A percentile compares a stretch with the other conserved stretches of the same genome.
phyloP scores from a whole-genome alignment of 2,113 vertebrate species.

The Pontoporia blainvillei region DNA sequence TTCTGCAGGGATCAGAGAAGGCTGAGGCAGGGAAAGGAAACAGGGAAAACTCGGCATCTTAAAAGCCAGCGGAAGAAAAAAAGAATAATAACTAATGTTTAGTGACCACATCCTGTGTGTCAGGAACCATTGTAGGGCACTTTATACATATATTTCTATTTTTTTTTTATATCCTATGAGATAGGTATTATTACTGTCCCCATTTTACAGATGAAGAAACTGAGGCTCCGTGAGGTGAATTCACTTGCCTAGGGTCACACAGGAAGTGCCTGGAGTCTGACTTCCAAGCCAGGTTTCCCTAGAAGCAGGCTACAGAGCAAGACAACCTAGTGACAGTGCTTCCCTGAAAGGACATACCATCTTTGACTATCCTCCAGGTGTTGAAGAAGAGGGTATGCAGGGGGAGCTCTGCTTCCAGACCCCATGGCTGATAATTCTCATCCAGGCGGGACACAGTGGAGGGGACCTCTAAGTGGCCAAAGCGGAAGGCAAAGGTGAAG shows the following conservation, averaged over 20 bases:
- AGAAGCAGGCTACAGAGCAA: not conserved
- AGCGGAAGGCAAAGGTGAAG: conserved; percentile 88
- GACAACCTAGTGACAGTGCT: not conserved
- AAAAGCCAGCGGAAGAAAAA: not conserved
- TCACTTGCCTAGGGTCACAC: not conserved
- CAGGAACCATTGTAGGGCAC: not conserved
- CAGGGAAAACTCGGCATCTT: not conserved
- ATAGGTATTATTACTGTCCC: not conserved
- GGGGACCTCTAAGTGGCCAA: conserved; percentile 87
- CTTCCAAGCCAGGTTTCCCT: not conserved
- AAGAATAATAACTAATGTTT: not conserved
- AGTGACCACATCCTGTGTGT: not conserved
- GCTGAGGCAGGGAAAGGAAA: not conserved
- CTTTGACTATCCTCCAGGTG: conserved; percentile 87
- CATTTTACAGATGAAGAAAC: not conserved
- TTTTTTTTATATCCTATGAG: not conserved
- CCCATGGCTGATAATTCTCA: conserved; percentile 76
- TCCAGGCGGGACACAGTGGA: conserved; percentile 81
- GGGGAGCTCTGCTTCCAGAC: conserved; percentile 78
- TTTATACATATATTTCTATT: not conserved
- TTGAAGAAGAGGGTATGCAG: conserved; percentile 86
- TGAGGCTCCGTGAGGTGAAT: not conserved
- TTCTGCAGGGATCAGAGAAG: not conserved
- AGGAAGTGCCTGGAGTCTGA: not conserved
- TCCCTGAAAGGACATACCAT: conserved; percentile 75